Evolutionary conservation across 2,113 vertebrate species (phyloP).

Genomic region (Pycnonotus jocosus): DNA sequence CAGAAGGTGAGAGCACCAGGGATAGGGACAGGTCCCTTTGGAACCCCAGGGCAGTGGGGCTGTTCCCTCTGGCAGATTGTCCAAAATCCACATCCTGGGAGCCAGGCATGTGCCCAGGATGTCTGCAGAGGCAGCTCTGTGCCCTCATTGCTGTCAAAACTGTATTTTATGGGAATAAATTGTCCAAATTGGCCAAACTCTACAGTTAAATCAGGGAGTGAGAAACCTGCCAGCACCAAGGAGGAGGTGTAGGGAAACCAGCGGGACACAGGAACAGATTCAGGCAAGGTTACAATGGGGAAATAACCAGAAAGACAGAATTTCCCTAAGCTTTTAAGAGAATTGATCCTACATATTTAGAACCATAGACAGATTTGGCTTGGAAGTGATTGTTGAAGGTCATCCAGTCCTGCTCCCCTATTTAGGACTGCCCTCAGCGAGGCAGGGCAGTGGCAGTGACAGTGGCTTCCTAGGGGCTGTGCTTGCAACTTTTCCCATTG

Average conservation of each 20-base stretch:
- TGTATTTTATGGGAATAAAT: not conserved
- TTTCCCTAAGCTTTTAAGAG: not conserved
- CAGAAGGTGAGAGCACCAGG: accelerated
- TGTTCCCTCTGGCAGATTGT: not conserved
- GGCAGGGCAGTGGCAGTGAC: not conserved
- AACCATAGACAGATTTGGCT: not conserved
- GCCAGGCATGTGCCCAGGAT: accelerated
- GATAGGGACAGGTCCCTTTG: not conserved
- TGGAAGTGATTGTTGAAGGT: not conserved
- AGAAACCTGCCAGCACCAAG: not conserved
- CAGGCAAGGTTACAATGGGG: accelerated
- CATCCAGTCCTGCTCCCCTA: not conserved
- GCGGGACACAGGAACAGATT: not conserved
- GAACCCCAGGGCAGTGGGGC: not conserved
- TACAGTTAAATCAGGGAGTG: not conserved
- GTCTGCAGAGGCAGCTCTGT: not conserved
- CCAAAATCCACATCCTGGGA: not conserved
- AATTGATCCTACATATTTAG: not conserved
- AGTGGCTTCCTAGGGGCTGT: not conserved
- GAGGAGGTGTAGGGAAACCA: not conserved
- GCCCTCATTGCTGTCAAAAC: accelerated
- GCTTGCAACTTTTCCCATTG: not conserved
- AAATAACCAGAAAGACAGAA: not conserved
- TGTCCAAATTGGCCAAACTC: not conserved
- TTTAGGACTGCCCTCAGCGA: not conserved